Base-by-base conservation (phyloP, 2,113 vertebrate species). In the Xiphophorus maculatus region DNA sequence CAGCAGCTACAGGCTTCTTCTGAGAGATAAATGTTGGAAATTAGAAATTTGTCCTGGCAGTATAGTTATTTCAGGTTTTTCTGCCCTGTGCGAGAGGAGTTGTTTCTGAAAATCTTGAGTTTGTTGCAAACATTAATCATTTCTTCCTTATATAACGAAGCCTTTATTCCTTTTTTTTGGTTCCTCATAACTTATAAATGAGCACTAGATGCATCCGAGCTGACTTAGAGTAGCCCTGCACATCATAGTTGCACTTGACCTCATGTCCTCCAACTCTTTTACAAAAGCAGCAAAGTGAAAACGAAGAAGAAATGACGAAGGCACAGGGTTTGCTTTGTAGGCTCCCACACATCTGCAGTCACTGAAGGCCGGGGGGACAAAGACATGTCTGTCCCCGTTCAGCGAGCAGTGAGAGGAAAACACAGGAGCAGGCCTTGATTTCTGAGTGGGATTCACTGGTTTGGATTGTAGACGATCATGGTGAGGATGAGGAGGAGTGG, bases 311-410 rank as follows among this genome's bases (percentile, higher is more conserved):
- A 84, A 90, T 66, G 74, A 90, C 84, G 67, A 81, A 63, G 84
- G 64, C 77, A 79, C 71, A 93, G 87, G 81, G 77, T 10, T 29
- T 60, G 63, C 90, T 93, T 93, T 93, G 93, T 93, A n/a, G 30
- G 61, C 61, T 73, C 69, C 81, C 65, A 78, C 84, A 87, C 93
- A 93, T 92, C 92, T 91, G 93, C 91, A 90, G 91, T 80, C 89
- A 90, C 74, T 87, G 82, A 90, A 86, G 74, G 87, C 73, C 25
- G 3, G 10, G 48, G 4, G 76, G 82, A 93, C 91, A 93, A 92
- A 89, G 91, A 83, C 76, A 11, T 64, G 86, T 63, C 85, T 93
- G 91, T 93, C 60, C 74, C 71, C 85, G 76, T 13, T 27, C 66
- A 66, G 69, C 83, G 66, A 74, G 69, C 68, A 63, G 32, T 25